Evolutionary conservation across 2,888 invertebrate genomes (phyloP), one percentile per base, ranked within the genome.

Genomic region (Dynastes hyllus): DNA sequence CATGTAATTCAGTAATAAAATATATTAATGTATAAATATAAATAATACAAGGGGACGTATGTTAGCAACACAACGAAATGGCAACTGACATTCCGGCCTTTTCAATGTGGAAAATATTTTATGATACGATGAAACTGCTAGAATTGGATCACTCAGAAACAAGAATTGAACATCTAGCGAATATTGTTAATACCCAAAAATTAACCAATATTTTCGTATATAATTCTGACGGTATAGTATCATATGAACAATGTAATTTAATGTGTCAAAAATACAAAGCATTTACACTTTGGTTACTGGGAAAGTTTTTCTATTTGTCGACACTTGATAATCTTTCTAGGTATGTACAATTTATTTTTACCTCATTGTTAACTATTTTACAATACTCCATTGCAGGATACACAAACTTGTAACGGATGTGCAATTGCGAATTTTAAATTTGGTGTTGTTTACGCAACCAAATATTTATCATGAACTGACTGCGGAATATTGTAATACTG

Each of bases 211-310:
- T 92, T 11, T 88, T 92, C 76, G 90, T 92, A 0, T 91, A 90
- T 67, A 87, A 89, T 65, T 87, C 89, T 58, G 90, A 91, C 69
- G 87, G 88, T 1, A 89, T 88, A 79, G 88, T 89, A 82, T 89
- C 90, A 37, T 90, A 90, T 80, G 86, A 88, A 61, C 89, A 90
- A 82, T 91, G 92, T 83, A 87, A 88, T 84, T 87, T 79, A 32
- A 84, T 88, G 50, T 84, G 86, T 69, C 82, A 85, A 75, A 87
- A 87, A 80, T 88, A 89, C 82, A 84, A 86, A 86, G 89, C 92
- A 1, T 94, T 93, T 82, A 92, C 92, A 77, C 91, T 91, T 16
- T 94, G 94, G 94, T 86, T 94, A 1, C 88, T 94, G 77, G 94
- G 93, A n/a, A 90, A 92, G 84, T 89, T 94, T 83, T 93, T 93